Conservation (phyloP, 2,797 vertebrate genomes). For the Florisuga fusca region DNA sequence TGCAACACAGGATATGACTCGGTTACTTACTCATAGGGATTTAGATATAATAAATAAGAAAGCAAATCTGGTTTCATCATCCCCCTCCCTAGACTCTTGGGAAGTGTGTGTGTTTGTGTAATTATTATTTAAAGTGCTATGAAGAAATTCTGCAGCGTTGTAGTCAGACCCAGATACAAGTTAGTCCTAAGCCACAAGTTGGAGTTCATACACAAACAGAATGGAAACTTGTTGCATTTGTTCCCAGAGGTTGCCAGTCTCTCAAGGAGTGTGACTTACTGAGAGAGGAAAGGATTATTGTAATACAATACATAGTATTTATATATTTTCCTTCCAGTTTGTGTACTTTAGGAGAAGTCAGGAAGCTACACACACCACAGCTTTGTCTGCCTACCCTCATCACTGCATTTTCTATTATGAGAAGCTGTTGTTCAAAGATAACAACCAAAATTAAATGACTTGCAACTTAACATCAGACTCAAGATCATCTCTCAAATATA, state of each 20-base stretch:
- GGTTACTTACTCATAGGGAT: constrained; percentile 45
- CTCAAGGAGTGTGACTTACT: not conserved
- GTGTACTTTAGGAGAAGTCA: not conserved
- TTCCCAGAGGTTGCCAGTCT: not conserved
- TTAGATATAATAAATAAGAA: constrained; percentile 37
- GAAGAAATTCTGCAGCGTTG: not conserved
- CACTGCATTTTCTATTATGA: not conserved
- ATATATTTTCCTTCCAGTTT: not conserved
- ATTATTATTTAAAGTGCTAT: not conserved
- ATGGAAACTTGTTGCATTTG: not conserved
- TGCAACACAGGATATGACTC: constrained; percentile 60
- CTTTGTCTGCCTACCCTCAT: not conserved
- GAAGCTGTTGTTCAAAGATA: not conserved
- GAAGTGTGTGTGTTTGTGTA: not conserved
- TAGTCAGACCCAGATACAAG: not conserved
- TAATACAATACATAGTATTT: not conserved
- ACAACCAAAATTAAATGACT: not conserved
- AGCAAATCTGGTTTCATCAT: not conserved
- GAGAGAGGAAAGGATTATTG: not conserved
- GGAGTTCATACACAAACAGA: not conserved
- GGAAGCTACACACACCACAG: not conserved
- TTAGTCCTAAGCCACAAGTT: not conserved
- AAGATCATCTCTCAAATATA: not conserved
- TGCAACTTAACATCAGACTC: not conserved
- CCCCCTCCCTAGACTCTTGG: not conserved